phyloP scores from a whole-genome alignment of 2,797 vertebrate species.

The Sebastes glaucus region DNA sequence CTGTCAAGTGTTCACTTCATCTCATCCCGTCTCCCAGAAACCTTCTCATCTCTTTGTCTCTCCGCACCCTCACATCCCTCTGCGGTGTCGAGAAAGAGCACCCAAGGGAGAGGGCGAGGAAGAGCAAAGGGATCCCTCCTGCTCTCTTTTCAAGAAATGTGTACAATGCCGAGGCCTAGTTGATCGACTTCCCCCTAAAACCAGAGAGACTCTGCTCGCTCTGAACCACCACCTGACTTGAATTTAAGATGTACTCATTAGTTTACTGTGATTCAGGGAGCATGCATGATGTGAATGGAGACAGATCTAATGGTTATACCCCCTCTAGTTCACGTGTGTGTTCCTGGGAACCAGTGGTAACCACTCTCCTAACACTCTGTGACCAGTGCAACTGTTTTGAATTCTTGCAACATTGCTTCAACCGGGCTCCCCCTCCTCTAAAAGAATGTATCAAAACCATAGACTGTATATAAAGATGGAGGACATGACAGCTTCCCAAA shows the following conservation, averaged over 20 bases:
- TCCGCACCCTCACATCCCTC: conserved; percentile 36
- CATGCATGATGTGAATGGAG: neutral
- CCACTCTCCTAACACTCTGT: neutral
- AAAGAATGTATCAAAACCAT: neutral
- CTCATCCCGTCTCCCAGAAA: conserved; percentile 39
- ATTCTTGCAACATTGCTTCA: neutral
- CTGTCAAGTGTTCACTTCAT: conserved; percentile 51
- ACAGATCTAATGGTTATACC: neutral
- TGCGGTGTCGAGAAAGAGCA: conserved; percentile 15
- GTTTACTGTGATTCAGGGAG: conserved; percentile 5
- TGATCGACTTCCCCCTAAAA: conserved; percentile 35
- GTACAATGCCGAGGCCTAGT: conserved; percentile 10
- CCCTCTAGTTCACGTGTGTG: neutral
- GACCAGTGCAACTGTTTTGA: neutral
- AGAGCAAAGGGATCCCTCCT: conserved; percentile 19
- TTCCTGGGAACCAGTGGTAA: neutral
- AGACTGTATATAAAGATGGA: no score
- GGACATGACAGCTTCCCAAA: no score
- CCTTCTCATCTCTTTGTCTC: conserved; percentile 44
- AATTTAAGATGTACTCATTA: conserved; percentile 23
- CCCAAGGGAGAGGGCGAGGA: conserved; percentile 20
- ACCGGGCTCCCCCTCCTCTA: neutral
- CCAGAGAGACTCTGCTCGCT: neutral
- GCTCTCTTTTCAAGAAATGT: conserved; percentile 37
- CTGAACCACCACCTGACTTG: conserved; percentile 33